These are phyloP conservation scores for Cydia splendana DNA, from an alignment of 1,140 invertebrate species.

Conservation along the genomic window DNA sequence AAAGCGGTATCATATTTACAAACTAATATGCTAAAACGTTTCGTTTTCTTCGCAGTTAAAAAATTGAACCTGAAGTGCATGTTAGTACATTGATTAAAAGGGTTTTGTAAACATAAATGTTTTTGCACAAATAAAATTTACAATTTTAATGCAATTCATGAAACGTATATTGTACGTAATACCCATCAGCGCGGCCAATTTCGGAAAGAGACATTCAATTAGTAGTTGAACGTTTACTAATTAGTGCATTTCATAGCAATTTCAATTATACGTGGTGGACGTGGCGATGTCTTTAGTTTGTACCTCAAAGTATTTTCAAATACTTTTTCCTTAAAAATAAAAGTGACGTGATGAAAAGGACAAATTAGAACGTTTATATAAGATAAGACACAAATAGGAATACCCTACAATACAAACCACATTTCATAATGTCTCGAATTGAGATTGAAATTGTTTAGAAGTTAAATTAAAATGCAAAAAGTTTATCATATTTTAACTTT, in stretches of 20 bases:
- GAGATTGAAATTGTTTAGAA: no score
- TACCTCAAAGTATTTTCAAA: no score
- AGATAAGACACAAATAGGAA: no score
- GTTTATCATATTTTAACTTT: no score
- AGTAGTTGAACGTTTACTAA: neutral
- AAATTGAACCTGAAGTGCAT: neutral
- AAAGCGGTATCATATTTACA: conserved; percentile 9
- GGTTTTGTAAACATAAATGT: neutral
- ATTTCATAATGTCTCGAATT: no score
- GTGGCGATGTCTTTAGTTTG: neutral
- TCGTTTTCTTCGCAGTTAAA: neutral
- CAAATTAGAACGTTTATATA: no score
- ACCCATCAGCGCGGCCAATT: neutral
- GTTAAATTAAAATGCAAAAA: no score
- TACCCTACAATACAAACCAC: no score
- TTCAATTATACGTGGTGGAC: neutral
- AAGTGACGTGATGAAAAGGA: no score
- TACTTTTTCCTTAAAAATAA: no score
- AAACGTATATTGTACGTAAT: neutral
- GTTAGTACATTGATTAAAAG: neutral
- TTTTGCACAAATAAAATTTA: no score
- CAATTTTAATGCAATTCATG: neutral
- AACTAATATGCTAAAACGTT: conserved; percentile 3
- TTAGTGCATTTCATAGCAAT: neutral
- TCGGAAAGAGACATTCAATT: neutral